Conservation (phyloP, 2,113 vertebrate species). For the Rattus rattus region DNA sequence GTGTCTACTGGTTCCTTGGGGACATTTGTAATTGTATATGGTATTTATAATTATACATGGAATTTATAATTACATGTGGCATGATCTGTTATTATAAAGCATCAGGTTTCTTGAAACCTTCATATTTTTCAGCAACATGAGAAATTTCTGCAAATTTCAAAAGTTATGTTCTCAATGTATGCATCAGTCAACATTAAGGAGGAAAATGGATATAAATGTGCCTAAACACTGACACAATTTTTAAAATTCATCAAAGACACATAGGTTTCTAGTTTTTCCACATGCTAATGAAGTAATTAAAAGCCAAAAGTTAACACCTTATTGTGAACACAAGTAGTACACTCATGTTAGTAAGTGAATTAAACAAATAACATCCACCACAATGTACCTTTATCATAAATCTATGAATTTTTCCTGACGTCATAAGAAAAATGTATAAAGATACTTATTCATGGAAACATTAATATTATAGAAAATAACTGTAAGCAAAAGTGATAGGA, state of each 20-base stretch:
- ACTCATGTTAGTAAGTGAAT: neutral
- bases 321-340: neutral
- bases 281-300: neutral
- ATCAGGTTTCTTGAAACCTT: neutral
- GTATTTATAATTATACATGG: neutral
- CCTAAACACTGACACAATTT: slow-evolving; percentile 1
- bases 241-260: neutral
- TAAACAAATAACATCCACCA: neutral
- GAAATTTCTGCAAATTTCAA: neutral
- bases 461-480: neutral
- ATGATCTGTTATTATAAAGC: neutral
- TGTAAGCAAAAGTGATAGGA: neutral
- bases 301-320: neutral
- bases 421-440: neutral
- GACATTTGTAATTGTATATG: slow-evolving; percentile 8
- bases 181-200: neutral
- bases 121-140: neutral
- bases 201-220: neutral
- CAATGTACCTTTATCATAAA: neutral
- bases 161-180: neutral
- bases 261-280: neutral
- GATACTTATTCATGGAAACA: neutral
- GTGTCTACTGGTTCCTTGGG: neutral
- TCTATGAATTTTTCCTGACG: neutral
- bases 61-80: neutral